Evolutionary conservation across 2,888 invertebrate species (phyloP), one percentile per base, ranked within the genome.

Genomic region (Ochropacha duplaris): DNA sequence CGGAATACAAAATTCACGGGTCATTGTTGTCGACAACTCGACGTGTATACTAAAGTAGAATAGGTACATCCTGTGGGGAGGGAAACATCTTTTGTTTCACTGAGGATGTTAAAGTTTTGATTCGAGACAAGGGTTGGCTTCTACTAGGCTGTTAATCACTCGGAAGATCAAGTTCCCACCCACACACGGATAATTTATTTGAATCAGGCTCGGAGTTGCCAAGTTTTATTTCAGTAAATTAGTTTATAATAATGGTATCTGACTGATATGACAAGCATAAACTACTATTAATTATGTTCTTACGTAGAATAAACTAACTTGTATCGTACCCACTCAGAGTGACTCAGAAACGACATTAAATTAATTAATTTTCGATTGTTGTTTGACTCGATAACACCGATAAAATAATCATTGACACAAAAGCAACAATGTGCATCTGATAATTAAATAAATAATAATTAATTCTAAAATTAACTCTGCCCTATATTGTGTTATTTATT

Each of bases 61-160:
- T 64, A n/a, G n/a, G n/a, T n/a, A 76, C 77, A 76, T 80, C 81
- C 80, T 74, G 78, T 72, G 68, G 57, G 54, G 62, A 59, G 74
- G 74, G 76, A 81, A 83, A 86, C 83, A 82, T 78, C 81, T 79
- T 84, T 87, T 80, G 86, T 86, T 69, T 73, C 62, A 54, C 57
- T 65, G 66, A 79, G 78, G 76, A 81, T 80, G 79, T 80, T 73
- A 72, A 66, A 56, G 57, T 55, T 54, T 31, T 26, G 31, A 2
- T 31, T 19, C 14, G 14, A 52, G 51, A 52, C 64, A 55, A 54
- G 61, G 57, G 59, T 55, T 49, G 55, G 54, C 24, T 54, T 50
- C 61, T 63, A 57, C 44, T 44, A 3, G 60, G 50, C 52, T 52
- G 55, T 50, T 31, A 59, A 55, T 56, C 50, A 50, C 49, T 57